Evolutionary conservation across 2,797 vertebrate species (phyloP), one percentile per base, ranked within the genome.

Genomic region (Acipenser ruthenus): DNA sequence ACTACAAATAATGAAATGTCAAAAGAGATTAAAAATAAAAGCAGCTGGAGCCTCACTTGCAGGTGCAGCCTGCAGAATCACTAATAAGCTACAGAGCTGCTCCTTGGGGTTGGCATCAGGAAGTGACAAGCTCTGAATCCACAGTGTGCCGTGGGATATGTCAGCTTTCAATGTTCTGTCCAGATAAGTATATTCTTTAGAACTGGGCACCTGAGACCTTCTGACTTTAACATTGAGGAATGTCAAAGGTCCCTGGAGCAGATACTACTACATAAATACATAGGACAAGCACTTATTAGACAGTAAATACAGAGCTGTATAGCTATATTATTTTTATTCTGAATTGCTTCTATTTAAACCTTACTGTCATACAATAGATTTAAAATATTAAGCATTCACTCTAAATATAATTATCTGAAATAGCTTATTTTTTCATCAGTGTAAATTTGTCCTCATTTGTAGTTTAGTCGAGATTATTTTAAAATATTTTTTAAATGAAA

Each of bases 181-280:
- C 68, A 79, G 84, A 86, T 85, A 86, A 86, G 79, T 68, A 77
- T 74, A 11, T 79, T 82, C 79, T 75, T 71, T 60, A 62, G 75
- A 74, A 77, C 72, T 53, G 73, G 68, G 74, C 79, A 82, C 82
- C 81, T 82, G 82, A 84, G 81, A 63, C 73, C 72, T 71, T 70
- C 56, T 62, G 67, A 6, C 10, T 4, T 13, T 49, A 49, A 6
- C 71, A 73, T 18, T 72, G 74, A 71, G 68, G 51, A 69, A 77
- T 82, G 81, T 80, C 83, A 78, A 64, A 63, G 64, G 12, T 53
- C 61, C 59, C 73, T 61, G 67, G 74, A 75, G 77, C 78, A 75
- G 74, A 79, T 65, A 50, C 10, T 7, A 12, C 1, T 4, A 1
- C 11, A 55, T 53, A 53, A 56, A 65, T 53, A 37, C 51, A 47